Conservation (phyloP, 1,140 invertebrate species). For the Papilio aristodemus region DNA sequence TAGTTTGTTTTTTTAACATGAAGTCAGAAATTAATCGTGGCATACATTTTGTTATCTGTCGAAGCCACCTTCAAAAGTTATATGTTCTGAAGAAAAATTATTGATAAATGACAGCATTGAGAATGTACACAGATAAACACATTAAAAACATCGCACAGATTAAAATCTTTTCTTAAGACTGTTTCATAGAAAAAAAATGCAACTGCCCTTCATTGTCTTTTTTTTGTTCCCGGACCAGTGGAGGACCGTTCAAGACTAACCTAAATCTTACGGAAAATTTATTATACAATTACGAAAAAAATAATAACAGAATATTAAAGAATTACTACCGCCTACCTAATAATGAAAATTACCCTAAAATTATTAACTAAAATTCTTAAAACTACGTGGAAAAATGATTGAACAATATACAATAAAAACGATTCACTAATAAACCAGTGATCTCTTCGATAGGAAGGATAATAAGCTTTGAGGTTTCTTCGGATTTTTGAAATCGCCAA, state of each 20-base stretch:
- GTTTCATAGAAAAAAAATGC: constrained; percentile 68
- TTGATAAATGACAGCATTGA: constrained; percentile 48
- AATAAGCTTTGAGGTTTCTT: constrained; percentile 2
- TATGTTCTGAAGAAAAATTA: background rate
- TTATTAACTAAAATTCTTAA: constrained; percentile 78
- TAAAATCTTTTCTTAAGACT: constrained; percentile 44
- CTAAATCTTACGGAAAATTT: constrained; percentile 74
- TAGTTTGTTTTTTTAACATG: no score
- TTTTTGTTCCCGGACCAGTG: constrained; percentile 75
- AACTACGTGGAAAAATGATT: constrained; percentile 78
- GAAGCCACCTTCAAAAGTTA: constrained; percentile 18
- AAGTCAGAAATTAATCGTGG: background rate
- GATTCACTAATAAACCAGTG: constrained; percentile 75
- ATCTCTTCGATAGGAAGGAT: constrained; percentile 51
- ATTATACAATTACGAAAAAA: constrained; percentile 73
- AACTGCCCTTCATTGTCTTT: constrained; percentile 77
- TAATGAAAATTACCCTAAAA: constrained; percentile 76
- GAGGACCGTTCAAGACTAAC: constrained; percentile 73
- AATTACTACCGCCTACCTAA: constrained; percentile 77
- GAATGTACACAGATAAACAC: constrained; percentile 37
- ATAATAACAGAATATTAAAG: constrained; percentile 79
- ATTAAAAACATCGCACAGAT: constrained; percentile 50
- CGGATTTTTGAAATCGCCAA: background rate
- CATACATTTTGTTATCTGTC: background rate
- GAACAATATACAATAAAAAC: constrained; percentile 80